phyloP scores from a whole-genome alignment of 2,113 vertebrate species.

The Pomatostomus ruficeps region DNA sequence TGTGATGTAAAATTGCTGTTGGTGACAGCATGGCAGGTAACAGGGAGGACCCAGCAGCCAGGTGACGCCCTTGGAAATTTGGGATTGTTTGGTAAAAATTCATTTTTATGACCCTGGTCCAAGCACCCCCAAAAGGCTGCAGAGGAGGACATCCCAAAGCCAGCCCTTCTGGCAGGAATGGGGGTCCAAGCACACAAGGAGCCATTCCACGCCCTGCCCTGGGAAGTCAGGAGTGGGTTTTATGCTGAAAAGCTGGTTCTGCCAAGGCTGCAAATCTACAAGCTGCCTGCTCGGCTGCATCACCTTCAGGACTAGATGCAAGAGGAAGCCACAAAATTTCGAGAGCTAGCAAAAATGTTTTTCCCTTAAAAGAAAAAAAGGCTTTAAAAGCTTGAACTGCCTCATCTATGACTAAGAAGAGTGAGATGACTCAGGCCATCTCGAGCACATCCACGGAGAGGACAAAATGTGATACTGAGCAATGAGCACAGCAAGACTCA shows the following conservation, averaged over 20 bases:
- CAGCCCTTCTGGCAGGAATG: background rate
- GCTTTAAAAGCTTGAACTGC: background rate
- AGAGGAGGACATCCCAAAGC: background rate
- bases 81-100: background rate
- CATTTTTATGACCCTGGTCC: background rate
- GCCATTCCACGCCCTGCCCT: background rate
- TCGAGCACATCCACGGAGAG: background rate
- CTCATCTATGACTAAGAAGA: background rate
- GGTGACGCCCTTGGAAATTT: background rate
- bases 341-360: background rate
- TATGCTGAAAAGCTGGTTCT: background rate
- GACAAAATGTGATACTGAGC: background rate
- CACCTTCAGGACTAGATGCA: background rate
- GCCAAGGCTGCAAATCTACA: background rate
- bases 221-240: background rate
- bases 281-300: background rate
- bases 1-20: fast-evolving
- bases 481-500: background rate
- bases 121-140: background rate
- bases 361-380: background rate
- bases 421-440: background rate
- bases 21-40: background rate
- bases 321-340: background rate
- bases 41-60: background rate
- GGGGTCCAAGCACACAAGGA: background rate